A percentile compares a stretch with the other conserved stretches of the same genome.
Conservation (phyloP, 2,888 invertebrate genomes). For the Apoderus coryli region DNA sequence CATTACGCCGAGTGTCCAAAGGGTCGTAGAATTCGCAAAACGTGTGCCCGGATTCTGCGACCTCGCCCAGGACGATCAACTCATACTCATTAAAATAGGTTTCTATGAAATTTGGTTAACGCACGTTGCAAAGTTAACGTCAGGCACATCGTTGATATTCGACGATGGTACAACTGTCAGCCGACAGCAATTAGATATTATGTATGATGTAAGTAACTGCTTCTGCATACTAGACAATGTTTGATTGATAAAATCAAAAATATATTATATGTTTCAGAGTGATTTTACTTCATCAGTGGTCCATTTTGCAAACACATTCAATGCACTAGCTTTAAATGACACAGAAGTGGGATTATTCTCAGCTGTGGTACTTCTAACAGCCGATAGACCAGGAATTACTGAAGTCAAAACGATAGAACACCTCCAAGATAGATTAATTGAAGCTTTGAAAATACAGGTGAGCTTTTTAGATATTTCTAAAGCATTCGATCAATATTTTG, state of each 20-base stretch:
- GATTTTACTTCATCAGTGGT: conserved; percentile 72
- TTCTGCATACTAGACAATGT: neutral
- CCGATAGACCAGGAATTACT: conserved; percentile 66
- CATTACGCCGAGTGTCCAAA: conserved; percentile 81
- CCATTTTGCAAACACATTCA: conserved; percentile 64
- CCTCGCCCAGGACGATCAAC: conserved; percentile 88
- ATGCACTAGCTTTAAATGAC: conserved; percentile 65
- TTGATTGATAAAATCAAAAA: neutral
- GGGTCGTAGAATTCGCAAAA: conserved; percentile 94
- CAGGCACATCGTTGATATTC: conserved; percentile 65
- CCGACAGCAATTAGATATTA: conserved; percentile 66
- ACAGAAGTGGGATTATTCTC: conserved; percentile 83
- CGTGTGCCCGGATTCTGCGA: conserved; percentile 83
- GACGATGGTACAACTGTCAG: conserved; percentile 80
- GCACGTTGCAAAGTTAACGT: conserved; percentile 68
- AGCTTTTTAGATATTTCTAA: no score
- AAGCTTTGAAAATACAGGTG: conserved; percentile 75
- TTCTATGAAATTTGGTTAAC: conserved; percentile 96
- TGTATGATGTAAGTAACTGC: conserved; percentile 64
- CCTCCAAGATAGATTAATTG: conserved; percentile 67
- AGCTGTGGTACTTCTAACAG: conserved; percentile 68
- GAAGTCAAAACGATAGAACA: conserved; percentile 66
- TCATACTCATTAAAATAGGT: conserved; percentile 89
- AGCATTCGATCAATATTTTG: no score
- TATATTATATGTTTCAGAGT: conserved; percentile 41